Evolutionary conservation across 2,888 invertebrate species (phyloP).

Genomic region (Cinara cedri): DNA sequence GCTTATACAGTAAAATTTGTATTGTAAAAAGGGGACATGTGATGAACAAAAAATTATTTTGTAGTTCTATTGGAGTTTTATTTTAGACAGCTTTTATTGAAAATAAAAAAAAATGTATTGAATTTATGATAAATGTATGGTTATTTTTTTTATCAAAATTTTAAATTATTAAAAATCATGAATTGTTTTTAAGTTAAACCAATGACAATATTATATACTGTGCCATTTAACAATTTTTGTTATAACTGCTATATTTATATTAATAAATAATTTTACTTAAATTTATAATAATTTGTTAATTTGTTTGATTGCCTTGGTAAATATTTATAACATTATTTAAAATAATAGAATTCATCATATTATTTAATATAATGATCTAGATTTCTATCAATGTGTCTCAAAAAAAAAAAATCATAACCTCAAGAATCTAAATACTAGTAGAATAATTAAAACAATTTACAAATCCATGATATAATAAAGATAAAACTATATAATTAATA

Average conservation of each 20-base stretch:
- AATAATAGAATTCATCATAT: neutral
- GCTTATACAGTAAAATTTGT: too few species aligned
- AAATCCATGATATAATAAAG: too few species aligned
- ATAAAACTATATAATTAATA: too few species aligned
- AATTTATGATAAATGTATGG: conserved; percentile 31
- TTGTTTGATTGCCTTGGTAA: neutral
- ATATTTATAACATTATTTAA: too few species aligned
- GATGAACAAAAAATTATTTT: too few species aligned
- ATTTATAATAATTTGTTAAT: conserved; percentile 15
- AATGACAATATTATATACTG: conserved; percentile 27
- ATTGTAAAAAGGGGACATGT: too few species aligned
- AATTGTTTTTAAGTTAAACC: neutral
- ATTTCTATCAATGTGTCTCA: neutral
- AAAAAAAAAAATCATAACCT: neutral
- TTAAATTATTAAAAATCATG: neutral
- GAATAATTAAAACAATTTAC: too few species aligned
- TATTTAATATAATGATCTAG: neutral
- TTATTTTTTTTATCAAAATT: conserved; percentile 19
- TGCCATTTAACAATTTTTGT: conserved; percentile 42
- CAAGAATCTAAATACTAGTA: too few species aligned
- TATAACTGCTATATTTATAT: conserved; percentile 1
- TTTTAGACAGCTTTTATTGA: too few species aligned
- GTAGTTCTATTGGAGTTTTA: too few species aligned
- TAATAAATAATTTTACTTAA: conserved; percentile 38
- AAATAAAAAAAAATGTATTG: neutral